Evolutionary conservation across 2,888 invertebrate species (phyloP).

Genomic region (Neoscelio sp.): DNA sequence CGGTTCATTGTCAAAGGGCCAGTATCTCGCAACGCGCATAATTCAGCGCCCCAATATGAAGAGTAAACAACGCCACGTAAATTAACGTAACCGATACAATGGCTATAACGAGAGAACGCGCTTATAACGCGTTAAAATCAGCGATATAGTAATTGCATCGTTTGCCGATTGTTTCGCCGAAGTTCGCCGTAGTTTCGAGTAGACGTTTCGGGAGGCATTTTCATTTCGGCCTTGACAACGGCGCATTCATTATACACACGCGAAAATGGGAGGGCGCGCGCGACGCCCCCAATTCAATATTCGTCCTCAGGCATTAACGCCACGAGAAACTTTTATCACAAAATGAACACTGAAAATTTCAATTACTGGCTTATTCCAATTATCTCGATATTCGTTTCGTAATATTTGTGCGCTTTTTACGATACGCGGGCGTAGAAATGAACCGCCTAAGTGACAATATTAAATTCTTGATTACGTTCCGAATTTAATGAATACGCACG

Average conservation of each 20-base stretch:
- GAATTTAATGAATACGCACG: not conserved
- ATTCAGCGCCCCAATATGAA: slow-evolving; percentile 57
- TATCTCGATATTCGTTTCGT: slow-evolving; percentile 41
- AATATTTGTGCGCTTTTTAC: slow-evolving; percentile 32
- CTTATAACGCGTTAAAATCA: slow-evolving; percentile 65
- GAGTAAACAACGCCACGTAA: slow-evolving; percentile 66
- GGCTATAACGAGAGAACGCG: slow-evolving; percentile 37
- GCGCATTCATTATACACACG: slow-evolving; percentile 33
- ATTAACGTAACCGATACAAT: slow-evolving; percentile 69
- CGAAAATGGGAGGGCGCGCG: slow-evolving; percentile 6
- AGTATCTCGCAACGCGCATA: slow-evolving; percentile 42
- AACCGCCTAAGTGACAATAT: slow-evolving; percentile 27
- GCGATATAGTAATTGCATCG: slow-evolving; percentile 67
- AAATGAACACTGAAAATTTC: slow-evolving; percentile 41
- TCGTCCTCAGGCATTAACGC: slow-evolving; percentile 39
- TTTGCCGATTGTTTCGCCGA: slow-evolving; percentile 64
- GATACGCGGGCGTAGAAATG: slow-evolving; percentile 13
- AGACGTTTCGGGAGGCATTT: slow-evolving; percentile 17
- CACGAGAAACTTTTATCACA: slow-evolving; percentile 43
- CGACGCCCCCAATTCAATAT: slow-evolving; percentile 26
- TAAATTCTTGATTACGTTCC: slow-evolving; percentile 20
- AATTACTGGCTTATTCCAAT: slow-evolving; percentile 47
- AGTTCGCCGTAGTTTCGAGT: slow-evolving; percentile 7
- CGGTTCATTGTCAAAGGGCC: not conserved
- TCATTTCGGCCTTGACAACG: slow-evolving; percentile 34